Conservation (phyloP, 2,113 vertebrate genomes). For the Hypanus sabinus region DNA sequence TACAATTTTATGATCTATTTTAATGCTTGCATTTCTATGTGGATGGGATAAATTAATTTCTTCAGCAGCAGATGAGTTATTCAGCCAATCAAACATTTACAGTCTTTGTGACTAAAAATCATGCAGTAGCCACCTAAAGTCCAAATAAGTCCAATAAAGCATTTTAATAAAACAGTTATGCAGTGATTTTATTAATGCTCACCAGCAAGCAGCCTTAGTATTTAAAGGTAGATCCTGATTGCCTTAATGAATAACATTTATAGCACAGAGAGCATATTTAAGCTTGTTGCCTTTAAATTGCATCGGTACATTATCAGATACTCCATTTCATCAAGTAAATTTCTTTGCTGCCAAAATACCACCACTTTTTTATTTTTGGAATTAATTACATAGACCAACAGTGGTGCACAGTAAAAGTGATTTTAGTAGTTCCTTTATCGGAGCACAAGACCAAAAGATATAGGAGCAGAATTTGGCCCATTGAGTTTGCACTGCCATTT, state of each 20-base stretch:
- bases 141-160: background rate
- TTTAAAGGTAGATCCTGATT: background rate
- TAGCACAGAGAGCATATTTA: background rate
- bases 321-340: background rate
- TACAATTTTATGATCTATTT: background rate
- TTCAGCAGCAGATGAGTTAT: background rate
- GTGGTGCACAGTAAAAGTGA: background rate
- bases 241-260: background rate
- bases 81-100: background rate
- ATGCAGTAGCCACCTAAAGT: background rate
- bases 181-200: background rate
- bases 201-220: background rate
- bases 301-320: background rate
- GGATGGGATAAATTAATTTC: conserved; percentile 5
- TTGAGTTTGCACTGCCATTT: too few relatives aligned
- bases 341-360: background rate
- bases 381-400: background rate
- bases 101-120: background rate
- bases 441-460: too few relatives aligned
- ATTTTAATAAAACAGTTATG: conserved; percentile 12
- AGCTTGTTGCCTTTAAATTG: background rate
- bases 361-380: background rate
- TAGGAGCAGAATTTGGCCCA: too few relatives aligned
- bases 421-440: background rate
- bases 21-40: background rate